phyloP scores from a whole-genome alignment of 2,113 vertebrate genomes.

The Mus pahari region DNA sequence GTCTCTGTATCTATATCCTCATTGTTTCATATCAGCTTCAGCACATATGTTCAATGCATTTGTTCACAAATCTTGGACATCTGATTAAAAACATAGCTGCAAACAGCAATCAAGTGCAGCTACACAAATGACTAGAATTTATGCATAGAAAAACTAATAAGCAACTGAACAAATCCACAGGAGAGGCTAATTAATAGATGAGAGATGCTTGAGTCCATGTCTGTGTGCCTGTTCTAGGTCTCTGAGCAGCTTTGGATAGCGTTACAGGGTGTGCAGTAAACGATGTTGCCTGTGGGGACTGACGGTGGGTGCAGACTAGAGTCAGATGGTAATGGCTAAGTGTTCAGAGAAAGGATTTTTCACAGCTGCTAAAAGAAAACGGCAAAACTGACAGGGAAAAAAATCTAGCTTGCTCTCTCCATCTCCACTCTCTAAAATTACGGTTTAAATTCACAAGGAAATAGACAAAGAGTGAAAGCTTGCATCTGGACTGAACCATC shows the following conservation, averaged over 20 bases:
- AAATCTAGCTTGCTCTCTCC: too few species aligned
- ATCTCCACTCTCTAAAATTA: neutral
- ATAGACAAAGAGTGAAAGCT: neutral
- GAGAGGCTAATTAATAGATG: neutral
- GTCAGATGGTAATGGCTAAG: neutral
- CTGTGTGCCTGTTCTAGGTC: neutral
- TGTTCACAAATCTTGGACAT: neutral
- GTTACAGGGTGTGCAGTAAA: accelerated
- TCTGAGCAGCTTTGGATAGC: neutral
- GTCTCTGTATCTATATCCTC: too few species aligned
- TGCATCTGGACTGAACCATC: neutral
- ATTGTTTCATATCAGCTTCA: accelerated
- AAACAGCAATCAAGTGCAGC: neutral
- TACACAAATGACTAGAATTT: neutral
- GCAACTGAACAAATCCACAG: neutral
- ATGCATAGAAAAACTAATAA: neutral
- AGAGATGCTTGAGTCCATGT: neutral
- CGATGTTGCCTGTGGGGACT: too few species aligned
- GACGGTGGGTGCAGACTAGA: accelerated
- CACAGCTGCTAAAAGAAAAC: neutral
- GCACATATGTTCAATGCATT: neutral
- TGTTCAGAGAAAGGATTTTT: neutral
- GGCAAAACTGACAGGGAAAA: neutral
- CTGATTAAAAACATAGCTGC: neutral
- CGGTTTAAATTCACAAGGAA: neutral